phyloP scores from a whole-genome alignment of 2,113 vertebrate genomes.

The Sylvietta virens region DNA sequence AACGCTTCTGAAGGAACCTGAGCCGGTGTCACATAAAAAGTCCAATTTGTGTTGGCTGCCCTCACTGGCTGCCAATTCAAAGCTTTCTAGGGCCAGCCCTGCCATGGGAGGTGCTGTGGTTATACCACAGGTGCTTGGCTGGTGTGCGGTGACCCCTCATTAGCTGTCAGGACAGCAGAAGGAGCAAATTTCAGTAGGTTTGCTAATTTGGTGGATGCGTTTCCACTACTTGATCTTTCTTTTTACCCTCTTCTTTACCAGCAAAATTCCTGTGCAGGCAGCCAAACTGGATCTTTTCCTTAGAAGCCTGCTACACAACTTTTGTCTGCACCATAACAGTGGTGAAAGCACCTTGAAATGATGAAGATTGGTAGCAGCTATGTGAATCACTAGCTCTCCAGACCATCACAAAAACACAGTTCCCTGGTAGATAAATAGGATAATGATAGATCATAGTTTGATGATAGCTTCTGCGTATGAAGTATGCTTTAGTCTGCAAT shows the following conservation, averaged over 20 bases:
- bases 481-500: neutral
- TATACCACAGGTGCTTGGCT: neutral
- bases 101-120: neutral
- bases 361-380: neutral
- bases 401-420: neutral
- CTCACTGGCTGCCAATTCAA: neutral
- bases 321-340: neutral
- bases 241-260: neutral
- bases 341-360: neutral
- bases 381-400: neutral
- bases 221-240: neutral
- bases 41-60: neutral
- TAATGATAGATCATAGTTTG: neutral
- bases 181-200: neutral
- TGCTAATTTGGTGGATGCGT: neutral
- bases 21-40: neutral
- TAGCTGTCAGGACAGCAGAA: neutral
- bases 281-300: neutral
- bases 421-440: neutral
- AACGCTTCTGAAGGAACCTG: neutral
- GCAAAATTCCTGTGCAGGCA: neutral
- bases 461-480: neutral
- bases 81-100: neutral
- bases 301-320: neutral
- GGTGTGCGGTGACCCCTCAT: accelerated